Evolutionary conservation across 2,888 invertebrate species (phyloP).

Genomic region (Drosophila peninsularis): DNA sequence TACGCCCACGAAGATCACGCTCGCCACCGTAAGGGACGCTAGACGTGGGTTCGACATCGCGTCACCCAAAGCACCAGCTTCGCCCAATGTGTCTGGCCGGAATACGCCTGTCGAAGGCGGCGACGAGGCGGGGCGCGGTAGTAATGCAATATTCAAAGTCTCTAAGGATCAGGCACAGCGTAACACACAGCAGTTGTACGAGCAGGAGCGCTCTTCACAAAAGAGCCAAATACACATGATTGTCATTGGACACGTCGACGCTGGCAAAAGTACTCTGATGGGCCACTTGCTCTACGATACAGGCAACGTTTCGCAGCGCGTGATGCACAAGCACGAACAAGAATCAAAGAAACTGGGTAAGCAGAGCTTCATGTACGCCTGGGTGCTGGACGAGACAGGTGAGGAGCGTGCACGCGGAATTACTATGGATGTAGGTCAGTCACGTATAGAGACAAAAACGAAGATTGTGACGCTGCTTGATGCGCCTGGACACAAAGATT

Average conservation of each 20-base stretch:
- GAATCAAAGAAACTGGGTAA: constrained; percentile 99
- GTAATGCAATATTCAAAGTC: constrained; percentile 68
- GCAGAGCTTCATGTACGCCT: constrained; percentile 98
- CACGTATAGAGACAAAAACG: constrained; percentile 94
- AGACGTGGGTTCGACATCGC: constrained; percentile 82
- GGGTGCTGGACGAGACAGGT: constrained; percentile 99
- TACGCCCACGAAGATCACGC: constrained; percentile 61
- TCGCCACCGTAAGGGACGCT: constrained; percentile 67
- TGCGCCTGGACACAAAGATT: constrained; percentile 99
- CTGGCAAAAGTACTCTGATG: constrained; percentile 89
- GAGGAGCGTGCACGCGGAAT: constrained; percentile 98
- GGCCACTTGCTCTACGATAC: constrained; percentile 95
- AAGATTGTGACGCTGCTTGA: constrained; percentile 93
- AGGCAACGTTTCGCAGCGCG: constrained; percentile 93
- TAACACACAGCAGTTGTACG: constrained; percentile 86
- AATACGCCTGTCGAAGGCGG: constrained; percentile 85
- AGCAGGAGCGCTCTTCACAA: constrained; percentile 90
- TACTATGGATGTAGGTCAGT: constrained; percentile 99
- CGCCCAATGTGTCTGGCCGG: constrained; percentile 88
- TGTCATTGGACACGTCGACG: constrained; percentile 96
- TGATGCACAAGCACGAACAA: constrained; percentile 98
- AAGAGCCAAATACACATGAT: constrained; percentile 96
- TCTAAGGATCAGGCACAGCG: constrained; percentile 85
- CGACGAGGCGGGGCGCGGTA: constrained; percentile 64
- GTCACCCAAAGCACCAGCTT: constrained; percentile 89